A percentile compares a stretch with the other conserved stretches of the same genome.
These are phyloP conservation scores for Aphodius granarius DNA, from an alignment of 2,888 invertebrate genomes.

Conservation along the genomic window DNA sequence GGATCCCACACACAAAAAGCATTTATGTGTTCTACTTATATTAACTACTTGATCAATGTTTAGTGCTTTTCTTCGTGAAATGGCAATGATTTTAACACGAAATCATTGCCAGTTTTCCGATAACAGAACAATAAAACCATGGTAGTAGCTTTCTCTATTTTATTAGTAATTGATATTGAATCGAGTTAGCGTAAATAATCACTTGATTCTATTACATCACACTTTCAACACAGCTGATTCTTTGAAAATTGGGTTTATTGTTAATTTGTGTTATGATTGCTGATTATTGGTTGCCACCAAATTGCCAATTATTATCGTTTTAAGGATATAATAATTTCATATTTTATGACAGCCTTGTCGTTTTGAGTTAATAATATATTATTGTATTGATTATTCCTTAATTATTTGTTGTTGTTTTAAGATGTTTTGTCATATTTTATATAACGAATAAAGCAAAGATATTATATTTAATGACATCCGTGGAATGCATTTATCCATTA, in stretches of 20 bases:
- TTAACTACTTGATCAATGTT: background rate
- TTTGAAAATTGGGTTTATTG: conserved; percentile 3
- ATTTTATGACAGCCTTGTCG: too few species aligned
- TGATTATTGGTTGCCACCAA: background rate
- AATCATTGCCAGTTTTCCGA: background rate
- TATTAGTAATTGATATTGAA: background rate
- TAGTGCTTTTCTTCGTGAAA: background rate
- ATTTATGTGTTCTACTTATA: background rate
- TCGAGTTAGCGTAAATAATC: background rate
- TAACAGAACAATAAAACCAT: background rate
- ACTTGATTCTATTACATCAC: background rate
- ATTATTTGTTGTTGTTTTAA: background rate
- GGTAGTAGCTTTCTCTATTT: background rate
- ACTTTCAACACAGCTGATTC: background rate
- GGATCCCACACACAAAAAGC: background rate
- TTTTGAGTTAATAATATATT: background rate
- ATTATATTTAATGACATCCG: background rate
- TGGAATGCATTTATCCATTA: background rate
- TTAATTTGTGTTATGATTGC: background rate
- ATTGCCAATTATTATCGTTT: background rate
- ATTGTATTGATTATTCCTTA: background rate
- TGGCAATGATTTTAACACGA: background rate
- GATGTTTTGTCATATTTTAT: background rate
- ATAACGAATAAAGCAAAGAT: background rate
- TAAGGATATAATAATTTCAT: too few species aligned